Percentiles rank a stretch among this genome's conserved stretches.
Conservation (phyloP, 92 coral and sea anemone species). For the Montipora capitata region DNA sequence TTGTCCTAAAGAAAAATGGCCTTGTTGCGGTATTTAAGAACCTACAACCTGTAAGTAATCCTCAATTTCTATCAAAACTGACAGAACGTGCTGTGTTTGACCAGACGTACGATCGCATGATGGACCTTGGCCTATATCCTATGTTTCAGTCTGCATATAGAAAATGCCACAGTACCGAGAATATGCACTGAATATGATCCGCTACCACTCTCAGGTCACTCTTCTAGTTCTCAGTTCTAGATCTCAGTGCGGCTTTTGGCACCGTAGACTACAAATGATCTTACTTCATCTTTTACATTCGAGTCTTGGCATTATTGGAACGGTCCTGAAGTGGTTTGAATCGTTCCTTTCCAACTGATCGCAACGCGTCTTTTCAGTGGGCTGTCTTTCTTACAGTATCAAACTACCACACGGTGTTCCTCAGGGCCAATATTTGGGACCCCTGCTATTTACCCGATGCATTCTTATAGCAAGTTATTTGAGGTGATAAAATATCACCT, state of each 20-base stretch:
- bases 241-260: constrained; percentile 26
- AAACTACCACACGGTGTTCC: not conserved
- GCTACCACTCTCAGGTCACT: constrained; percentile 21
- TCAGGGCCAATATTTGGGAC: not conserved
- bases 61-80: no score
- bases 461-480: not conserved
- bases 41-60: no score
- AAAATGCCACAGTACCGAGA: constrained; percentile 55
- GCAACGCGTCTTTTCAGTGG: constrained; percentile 4
- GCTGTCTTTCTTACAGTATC: constrained; percentile 9
- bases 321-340: constrained; percentile 7
- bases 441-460: not conserved
- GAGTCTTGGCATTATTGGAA: constrained; percentile 7
- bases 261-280: not conserved
- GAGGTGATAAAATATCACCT: not conserved
- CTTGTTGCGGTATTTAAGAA: no score
- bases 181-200: constrained; percentile 40
- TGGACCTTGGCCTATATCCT: constrained; percentile 24
- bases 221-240: not conserved
- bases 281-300: not conserved
- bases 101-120: not conserved
- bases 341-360: constrained; percentile 8
- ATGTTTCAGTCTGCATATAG: constrained; percentile 59
- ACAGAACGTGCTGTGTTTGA: no score
- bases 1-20: no score